Percentiles rank a stretch among this genome's conserved stretches.
Evolutionary conservation across 2,797 vertebrate genomes (phyloP).

Genomic region (Platalea minor): DNA sequence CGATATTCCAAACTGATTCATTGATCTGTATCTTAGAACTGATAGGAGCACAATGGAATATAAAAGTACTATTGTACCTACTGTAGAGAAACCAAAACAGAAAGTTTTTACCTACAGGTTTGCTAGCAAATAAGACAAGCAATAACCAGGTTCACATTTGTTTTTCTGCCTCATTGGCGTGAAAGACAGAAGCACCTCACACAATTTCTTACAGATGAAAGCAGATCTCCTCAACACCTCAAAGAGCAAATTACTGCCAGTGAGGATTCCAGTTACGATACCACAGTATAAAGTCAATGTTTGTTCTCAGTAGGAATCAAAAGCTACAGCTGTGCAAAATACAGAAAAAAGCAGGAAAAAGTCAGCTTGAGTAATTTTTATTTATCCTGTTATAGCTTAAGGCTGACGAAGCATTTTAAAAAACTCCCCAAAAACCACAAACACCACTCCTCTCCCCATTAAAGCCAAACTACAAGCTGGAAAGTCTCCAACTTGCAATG

Average conservation of each 20-base stretch:
- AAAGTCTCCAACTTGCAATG: background rate
- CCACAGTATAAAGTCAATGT: background rate
- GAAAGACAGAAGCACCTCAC: background rate
- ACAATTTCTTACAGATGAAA: background rate
- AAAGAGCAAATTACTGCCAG: background rate
- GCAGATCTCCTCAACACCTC: background rate
- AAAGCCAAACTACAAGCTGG: background rate
- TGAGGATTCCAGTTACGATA: background rate
- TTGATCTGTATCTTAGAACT: background rate
- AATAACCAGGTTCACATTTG: background rate
- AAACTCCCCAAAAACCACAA: too few relatives aligned
- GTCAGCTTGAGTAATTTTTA: background rate
- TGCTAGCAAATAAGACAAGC: background rate
- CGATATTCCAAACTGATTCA: background rate
- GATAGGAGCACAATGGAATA: background rate
- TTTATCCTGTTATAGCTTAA: background rate
- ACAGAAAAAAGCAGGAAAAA: background rate
- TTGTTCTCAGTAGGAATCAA: background rate
- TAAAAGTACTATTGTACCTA: background rate
- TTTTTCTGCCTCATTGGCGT: background rate
- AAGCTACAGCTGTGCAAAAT: background rate
- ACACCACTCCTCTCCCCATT: background rate
- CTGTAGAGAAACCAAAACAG: background rate
- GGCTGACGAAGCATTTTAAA: background rate
- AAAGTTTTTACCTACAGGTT: background rate